Percentiles rank a stretch among this genome's conserved stretches.
These are phyloP conservation scores for Calycopis cecrops DNA, from an alignment of 1,140 invertebrate genomes.

Conservation along the genomic window DNA sequence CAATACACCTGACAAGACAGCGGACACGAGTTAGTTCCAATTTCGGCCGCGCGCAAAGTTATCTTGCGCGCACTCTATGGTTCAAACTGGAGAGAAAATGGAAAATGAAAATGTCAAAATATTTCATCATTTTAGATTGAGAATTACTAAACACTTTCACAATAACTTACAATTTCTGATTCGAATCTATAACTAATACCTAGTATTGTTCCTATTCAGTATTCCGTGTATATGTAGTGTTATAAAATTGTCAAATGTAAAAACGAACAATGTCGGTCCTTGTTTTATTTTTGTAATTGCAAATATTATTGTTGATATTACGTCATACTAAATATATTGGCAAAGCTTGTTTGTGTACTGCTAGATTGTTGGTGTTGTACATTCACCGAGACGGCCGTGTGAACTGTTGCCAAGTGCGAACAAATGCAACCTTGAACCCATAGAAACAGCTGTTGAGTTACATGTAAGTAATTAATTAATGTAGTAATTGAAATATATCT, in stretches of 20 bases:
- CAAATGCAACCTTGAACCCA: constrained; percentile 48
- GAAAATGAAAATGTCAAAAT: constrained; percentile 42
- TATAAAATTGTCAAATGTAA: background rate
- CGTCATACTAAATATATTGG: constrained; percentile 59
- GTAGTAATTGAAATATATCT: too few species aligned
- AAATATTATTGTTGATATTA: constrained; percentile 50
- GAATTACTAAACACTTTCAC: constrained; percentile 37
- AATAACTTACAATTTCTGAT: constrained; percentile 29
- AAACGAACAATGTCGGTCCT: background rate
- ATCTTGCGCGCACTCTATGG: too few species aligned
- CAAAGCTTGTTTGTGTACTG: constrained; percentile 37
- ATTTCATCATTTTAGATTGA: constrained; percentile 35
- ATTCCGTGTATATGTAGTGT: background rate
- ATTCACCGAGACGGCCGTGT: constrained; percentile 5
- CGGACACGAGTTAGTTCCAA: too few species aligned
- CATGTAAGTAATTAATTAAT: constrained; percentile 30
- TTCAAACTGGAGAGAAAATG: constrained; percentile 6
- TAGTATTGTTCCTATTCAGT: background rate
- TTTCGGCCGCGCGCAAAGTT: too few species aligned
- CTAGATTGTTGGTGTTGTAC: constrained; percentile 39
- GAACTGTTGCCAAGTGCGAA: constrained; percentile 39
- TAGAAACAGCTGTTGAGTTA: constrained; percentile 47
- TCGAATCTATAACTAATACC: background rate
- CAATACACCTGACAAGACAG: too few species aligned
- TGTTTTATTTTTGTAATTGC: constrained; percentile 45